phyloP scores from a whole-genome alignment of 1,140 invertebrate species.

The Heterodera schachtii region DNA sequence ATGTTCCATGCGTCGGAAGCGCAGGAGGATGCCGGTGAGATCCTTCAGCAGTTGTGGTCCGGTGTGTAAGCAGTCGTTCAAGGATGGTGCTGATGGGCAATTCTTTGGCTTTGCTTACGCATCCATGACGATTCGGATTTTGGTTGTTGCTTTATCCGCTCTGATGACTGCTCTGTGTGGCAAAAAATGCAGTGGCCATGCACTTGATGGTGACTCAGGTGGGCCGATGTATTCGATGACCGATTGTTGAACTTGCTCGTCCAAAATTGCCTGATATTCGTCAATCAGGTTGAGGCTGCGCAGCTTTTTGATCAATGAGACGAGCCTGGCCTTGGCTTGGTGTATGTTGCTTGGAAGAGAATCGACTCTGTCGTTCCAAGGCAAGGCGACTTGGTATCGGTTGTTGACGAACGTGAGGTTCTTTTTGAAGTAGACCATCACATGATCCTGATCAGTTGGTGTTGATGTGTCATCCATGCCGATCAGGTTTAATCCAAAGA shows the following conservation, averaged over 20 bases:
- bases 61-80: conserved; percentile 14
- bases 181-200: not conserved
- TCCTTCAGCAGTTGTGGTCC: not conserved
- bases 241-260: conserved; percentile 7
- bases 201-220: not conserved
- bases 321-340: not conserved
- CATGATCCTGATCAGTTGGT: not conserved
- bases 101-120: not conserved
- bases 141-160: conserved; percentile 8
- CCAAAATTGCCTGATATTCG: conserved; percentile 3
- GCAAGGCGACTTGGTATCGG: not conserved
- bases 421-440: conserved; percentile 6
- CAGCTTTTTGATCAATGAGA: not conserved
- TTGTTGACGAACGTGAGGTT: not conserved
- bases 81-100: not conserved
- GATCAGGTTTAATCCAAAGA: not conserved
- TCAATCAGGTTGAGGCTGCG: not conserved
- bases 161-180: conserved; percentile 12
- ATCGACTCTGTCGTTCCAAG: not conserved
- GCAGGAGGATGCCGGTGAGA: not conserved
- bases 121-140: conserved; percentile 19
- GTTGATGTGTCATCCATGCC: not conserved
- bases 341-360: not conserved
- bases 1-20: not conserved
- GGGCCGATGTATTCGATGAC: conserved; percentile 1